Conservation (phyloP, 2,797 vertebrate species). For the Sebastes elongatus region DNA sequence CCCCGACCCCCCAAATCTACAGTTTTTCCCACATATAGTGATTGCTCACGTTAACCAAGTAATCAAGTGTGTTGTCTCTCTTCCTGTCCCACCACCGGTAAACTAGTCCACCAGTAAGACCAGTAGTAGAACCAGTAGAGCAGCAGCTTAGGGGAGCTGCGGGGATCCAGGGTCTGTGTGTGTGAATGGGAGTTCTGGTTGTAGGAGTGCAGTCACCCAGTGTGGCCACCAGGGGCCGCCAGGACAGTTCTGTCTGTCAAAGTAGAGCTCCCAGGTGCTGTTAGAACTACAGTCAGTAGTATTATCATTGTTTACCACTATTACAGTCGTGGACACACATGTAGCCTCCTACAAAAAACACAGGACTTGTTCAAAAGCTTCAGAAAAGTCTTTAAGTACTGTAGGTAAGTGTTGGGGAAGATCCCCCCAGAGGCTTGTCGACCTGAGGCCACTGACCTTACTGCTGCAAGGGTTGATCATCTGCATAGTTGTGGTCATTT, state of each 20-base stretch:
- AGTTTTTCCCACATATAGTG: conserved; percentile 12
- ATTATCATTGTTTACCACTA: neutral
- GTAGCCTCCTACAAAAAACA: neutral
- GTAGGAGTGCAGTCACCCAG: neutral
- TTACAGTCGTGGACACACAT: neutral
- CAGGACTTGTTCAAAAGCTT: neutral
- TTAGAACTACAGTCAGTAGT: neutral
- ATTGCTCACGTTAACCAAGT: neutral
- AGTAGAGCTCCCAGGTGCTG: neutral
- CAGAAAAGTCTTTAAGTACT: neutral
- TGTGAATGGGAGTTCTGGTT: conserved; percentile 75
- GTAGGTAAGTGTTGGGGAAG: neutral
- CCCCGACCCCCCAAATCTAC: conserved; percentile 26
- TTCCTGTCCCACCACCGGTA: neutral
- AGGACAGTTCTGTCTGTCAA: neutral
- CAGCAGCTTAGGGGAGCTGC: neutral
- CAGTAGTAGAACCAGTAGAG: neutral
- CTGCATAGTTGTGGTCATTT: neutral
- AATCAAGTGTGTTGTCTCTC: neutral
- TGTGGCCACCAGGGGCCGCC: conserved; percentile 56
- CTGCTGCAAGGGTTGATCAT: neutral
- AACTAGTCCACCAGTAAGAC: neutral
- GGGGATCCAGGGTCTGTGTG: conserved; percentile 61
- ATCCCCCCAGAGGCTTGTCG: neutral
- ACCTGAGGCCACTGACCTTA: neutral